Base-by-base conservation (phyloP, 2,797 vertebrate genomes). In the Discoglossus pictus region DNA sequence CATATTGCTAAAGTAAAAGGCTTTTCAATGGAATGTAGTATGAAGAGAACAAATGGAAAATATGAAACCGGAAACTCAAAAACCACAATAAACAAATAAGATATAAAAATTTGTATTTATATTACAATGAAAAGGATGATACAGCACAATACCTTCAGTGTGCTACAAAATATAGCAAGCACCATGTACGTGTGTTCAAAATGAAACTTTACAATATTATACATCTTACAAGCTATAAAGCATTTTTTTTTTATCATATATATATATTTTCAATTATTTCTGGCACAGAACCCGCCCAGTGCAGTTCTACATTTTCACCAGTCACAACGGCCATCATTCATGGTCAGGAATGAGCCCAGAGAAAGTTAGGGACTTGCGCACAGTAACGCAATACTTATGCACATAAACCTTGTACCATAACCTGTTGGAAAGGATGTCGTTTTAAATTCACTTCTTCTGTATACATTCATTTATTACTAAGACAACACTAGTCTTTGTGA, bases 61-160 rank as follows among this genome's bases (percentile, higher is more conserved):
- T n/a, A n/a, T n/a, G n/a, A n/a, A n/a, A n/a, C n/a, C n/a, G n/a
- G n/a, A n/a, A n/a, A n/a, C n/a, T n/a, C 20, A 48, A 35, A 65
- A 53, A 23, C 6, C 25, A 54, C 61, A 46, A 12, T 27, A 65
- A 38, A 46, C 48, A 44, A 46, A 1, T 12, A 20, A 36, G 39
- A 53, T 94, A 93, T 90, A 94, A 96, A 95, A 94, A 86, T 83
- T 86, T 82, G 90, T 92, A 87, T 91, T 95, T 95, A 90, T 94
- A 84, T 93, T 92, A 93, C 91, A 94, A 92, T 62, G 76, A 92
- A 87, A n/a, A 91, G 83, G 84, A 89, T 78, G 79, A 81, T 80
- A 84, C 78, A 83, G 89, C 90, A 93, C 88, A 86, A 88, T 83
- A 87, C 81, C 83, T 87, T 81, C 74, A 74, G 85, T 73, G 84